These are phyloP conservation scores for Xestia xanthographa DNA, from an alignment of 2,888 invertebrate species.

Conservation along the genomic window DNA sequence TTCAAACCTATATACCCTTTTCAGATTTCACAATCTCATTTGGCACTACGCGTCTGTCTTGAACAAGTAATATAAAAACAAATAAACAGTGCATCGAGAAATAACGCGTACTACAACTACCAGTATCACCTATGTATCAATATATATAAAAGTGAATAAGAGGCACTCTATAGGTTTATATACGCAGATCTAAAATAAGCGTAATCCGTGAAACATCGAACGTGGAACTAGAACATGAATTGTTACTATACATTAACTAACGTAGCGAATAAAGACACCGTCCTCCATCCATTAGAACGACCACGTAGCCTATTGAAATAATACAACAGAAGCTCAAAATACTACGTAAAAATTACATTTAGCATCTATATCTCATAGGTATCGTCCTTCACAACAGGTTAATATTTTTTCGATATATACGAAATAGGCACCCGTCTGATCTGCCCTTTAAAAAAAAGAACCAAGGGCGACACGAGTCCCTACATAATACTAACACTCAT, in stretches of 20 bases:
- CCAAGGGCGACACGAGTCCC: slow-evolving; percentile 75
- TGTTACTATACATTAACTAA: slow-evolving; percentile 73
- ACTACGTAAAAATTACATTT: slow-evolving; percentile 83
- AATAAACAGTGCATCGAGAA: slow-evolving; percentile 81
- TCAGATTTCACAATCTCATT: slow-evolving; percentile 70
- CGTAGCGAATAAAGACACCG: slow-evolving; percentile 70
- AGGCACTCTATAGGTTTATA: slow-evolving; percentile 91
- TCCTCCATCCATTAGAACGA: slow-evolving; percentile 68
- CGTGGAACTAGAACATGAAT: slow-evolving; percentile 77
- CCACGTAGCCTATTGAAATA: slow-evolving; percentile 72
- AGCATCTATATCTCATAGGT: slow-evolving; percentile 86
- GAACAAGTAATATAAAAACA: slow-evolving; percentile 66
- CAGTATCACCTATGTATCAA: slow-evolving; percentile 87
- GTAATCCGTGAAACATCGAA: slow-evolving; percentile 88
- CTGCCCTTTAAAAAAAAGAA: slow-evolving; percentile 74
- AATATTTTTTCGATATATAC: slow-evolving; percentile 75
- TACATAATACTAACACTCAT: slow-evolving; percentile 84
- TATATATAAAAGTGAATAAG: slow-evolving; percentile 91
- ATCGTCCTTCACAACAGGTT: slow-evolving; percentile 89
- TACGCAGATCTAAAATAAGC: slow-evolving; percentile 89
- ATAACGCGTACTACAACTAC: slow-evolving; percentile 71
- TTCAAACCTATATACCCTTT: slow-evolving; percentile 65
- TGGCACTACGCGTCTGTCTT: slow-evolving; percentile 86
- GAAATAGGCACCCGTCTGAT: slow-evolving; percentile 77
- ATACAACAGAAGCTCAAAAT: slow-evolving; percentile 75